Evolutionary conservation across 2,113 vertebrate genomes (phyloP).

Genomic region (Actenoides hombroni): DNA sequence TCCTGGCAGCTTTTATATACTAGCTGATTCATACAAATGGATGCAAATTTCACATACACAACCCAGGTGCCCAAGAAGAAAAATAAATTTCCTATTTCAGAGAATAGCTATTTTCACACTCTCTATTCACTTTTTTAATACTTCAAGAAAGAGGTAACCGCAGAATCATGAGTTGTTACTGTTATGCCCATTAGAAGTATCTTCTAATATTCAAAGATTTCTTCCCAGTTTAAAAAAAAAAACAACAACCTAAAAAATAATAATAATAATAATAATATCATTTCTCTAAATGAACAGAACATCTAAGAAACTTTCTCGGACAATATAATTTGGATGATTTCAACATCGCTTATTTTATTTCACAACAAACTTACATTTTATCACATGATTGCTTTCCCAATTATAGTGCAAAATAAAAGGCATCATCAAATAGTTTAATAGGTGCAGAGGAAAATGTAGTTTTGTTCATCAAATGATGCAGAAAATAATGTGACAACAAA

Average conservation of each 20-base stretch:
- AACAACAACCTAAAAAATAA: neutral
- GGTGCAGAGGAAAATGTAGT: slow-evolving; percentile 73
- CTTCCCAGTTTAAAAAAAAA: neutral
- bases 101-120: neutral
- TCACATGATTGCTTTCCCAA: slow-evolving; percentile 77
- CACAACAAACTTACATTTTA: slow-evolving; percentile 69
- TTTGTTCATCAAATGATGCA: slow-evolving; percentile 76
- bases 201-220: neutral
- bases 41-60: neutral
- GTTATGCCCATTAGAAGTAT: neutral
- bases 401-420: slow-evolving; percentile 78
- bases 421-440: slow-evolving; percentile 78
- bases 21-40: neutral
- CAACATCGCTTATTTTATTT: slow-evolving; percentile 62
- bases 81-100: neutral
- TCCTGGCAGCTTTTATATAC: neutral
- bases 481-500: slow-evolving; percentile 73
- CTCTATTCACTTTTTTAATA: neutral
- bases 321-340: slow-evolving; percentile 66
- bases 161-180: neutral
- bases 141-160: neutral
- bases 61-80: neutral
- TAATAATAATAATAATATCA: neutral
- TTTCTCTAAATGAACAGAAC: slow-evolving; percentile 16
- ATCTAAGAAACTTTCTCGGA: slow-evolving; percentile 42